Base-by-base conservation (phyloP, 2,113 vertebrate genomes). In the Furnarius figulus region DNA sequence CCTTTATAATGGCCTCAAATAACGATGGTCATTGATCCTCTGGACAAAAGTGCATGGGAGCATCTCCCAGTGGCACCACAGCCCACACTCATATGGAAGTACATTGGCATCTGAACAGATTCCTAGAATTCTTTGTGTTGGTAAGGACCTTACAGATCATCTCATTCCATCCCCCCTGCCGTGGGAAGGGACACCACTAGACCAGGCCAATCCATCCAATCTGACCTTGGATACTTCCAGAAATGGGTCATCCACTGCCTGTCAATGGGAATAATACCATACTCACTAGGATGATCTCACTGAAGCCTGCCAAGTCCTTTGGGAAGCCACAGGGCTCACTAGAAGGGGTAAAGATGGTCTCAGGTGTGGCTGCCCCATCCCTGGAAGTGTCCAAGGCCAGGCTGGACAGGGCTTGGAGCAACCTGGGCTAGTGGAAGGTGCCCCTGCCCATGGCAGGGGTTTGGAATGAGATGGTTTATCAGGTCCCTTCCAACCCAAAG, bases 11-110 rank as follows among this genome's bases (percentile, higher is more conserved):
- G 19, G n/a, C 19, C 20, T 71, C 10, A n/a, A 63, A 37, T 14
- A 23, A 19, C 53, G 14, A 7, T 0, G 6, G 40, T 14, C n/a
- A 42, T 31, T 31, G 46, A 52, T 56, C 5, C 14, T n/a, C 62
- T 6, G 5, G 24, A 12, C 37, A 71, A 35, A n/a, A 66, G 18
- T 1, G 18, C 9, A 35, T 50, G n/a, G 56, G 44, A 72, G 24
- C 35, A 9, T 28, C 49, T 46, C 63, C 56, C 0, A 0, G 39
- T 8, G 49, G 3, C 55, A 1, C 2, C 17, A 39, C 53, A 73
- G 15, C 61, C 53, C 6, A 1, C 2, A 0, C n/a, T 28, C 0
- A 0, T 5, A 0, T 5, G 9, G 23, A 14, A 18, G 3, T 44
- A 1, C 1, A 1, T 22, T 2, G 0, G 14, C 6, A 27, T 39